Percentiles rank a stretch among this genome's conserved stretches.
phyloP scores from a whole-genome alignment of 2,113 vertebrate species.

The Taurulus bubalis region DNA sequence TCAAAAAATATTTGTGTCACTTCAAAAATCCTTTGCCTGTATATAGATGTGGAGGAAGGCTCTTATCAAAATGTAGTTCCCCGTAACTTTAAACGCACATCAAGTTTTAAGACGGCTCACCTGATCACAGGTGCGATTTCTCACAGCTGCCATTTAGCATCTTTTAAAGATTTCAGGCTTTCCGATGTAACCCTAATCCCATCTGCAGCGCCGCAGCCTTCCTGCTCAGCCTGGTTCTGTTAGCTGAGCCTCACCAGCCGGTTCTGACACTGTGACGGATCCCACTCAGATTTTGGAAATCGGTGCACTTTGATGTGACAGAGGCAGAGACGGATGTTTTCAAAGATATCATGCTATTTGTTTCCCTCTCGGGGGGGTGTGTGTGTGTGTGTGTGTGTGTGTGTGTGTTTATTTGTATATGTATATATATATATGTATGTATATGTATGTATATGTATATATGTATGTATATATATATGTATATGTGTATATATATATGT shows the following conservation, averaged over 20 bases:
- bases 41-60: neutral
- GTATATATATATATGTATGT: no score
- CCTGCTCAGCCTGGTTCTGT: no score
- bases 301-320: constrained; percentile 18
- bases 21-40: neutral
- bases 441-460: no score
- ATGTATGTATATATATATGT: no score
- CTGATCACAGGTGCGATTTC: neutral
- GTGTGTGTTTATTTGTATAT: no score
- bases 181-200: neutral
- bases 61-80: neutral
- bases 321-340: neutral
- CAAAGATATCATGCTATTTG: neutral
- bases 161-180: neutral
- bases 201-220: no score
- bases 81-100: neutral
- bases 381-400: neutral
- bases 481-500: no score
- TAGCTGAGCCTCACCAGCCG: neutral
- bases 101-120: neutral
- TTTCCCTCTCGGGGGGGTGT: neutral
- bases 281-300: constrained; percentile 17
- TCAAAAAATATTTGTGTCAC: neutral
- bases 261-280: constrained; percentile 20
- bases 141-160: neutral